Evolutionary conservation across 2,888 invertebrate genomes (phyloP).

Genomic region (Apamea epomidion): DNA sequence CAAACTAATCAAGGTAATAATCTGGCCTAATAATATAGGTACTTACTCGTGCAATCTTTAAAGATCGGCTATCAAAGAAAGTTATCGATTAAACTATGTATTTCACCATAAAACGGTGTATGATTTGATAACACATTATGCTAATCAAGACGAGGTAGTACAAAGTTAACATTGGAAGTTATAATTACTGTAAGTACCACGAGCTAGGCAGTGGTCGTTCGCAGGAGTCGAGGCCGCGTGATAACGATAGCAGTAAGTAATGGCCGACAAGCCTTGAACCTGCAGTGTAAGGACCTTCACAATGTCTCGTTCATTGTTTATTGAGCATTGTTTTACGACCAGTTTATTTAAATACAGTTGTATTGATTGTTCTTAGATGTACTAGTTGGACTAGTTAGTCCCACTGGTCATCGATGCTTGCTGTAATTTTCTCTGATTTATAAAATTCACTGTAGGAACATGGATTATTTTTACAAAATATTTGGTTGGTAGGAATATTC

Average conservation of each 20-base stretch:
- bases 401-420: slow-evolving; percentile 11
- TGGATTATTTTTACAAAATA: neutral
- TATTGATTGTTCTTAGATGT: slow-evolving; percentile 65
- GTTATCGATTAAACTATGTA: neutral
- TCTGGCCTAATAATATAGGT: neutral
- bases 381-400: slow-evolving; percentile 46
- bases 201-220: slow-evolving; percentile 65
- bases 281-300: slow-evolving; percentile 82
- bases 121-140: neutral
- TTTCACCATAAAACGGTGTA: neutral
- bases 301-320: slow-evolving; percentile 79
- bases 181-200: slow-evolving; percentile 24
- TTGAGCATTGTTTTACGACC: slow-evolving; percentile 66
- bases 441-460: neutral
- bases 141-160: neutral
- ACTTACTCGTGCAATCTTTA: neutral
- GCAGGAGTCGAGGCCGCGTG: slow-evolving; percentile 69
- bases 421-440: slow-evolving; percentile 31
- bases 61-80: neutral
- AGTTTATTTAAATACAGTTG: slow-evolving; percentile 64
- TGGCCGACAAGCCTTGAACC: slow-evolving; percentile 84
- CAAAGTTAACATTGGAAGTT: slow-evolving; percentile 25
- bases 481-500: neutral
- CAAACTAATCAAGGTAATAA: neutral
- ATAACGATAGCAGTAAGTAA: slow-evolving; percentile 82